Conservation (phyloP, 2,888 invertebrate genomes). For the Axea sp. region DNA sequence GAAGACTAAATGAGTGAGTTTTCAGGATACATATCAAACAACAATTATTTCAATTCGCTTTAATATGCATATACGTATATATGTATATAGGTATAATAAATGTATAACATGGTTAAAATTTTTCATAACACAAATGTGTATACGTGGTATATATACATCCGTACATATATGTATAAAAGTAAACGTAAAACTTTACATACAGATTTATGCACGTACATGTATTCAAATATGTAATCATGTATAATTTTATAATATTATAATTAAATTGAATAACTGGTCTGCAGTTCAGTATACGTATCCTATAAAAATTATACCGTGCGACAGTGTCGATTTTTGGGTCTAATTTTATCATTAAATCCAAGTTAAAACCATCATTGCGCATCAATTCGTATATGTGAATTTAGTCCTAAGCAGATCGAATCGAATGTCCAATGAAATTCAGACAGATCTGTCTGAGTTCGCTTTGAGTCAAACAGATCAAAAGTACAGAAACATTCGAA, state of each 20-base stretch:
- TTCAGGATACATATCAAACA: constrained; percentile 58
- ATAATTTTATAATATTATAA: constrained; percentile 36
- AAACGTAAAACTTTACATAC: constrained; percentile 26
- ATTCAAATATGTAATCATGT: constrained; percentile 32
- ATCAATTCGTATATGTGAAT: no score
- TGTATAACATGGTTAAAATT: constrained; percentile 60
- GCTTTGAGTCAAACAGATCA: no score
- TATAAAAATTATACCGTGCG: no score
- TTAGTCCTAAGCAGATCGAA: no score
- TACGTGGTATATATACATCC: constrained; percentile 24
- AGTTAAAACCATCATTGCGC: no score
- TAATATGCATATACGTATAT: constrained; percentile 51
- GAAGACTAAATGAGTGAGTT: constrained; percentile 39
- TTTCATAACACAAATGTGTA: constrained; percentile 43
- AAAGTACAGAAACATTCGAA: no score
- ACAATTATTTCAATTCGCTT: constrained; percentile 44
- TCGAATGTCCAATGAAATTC: no score
- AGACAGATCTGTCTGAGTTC: no score
- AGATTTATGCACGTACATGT: constrained; percentile 48
- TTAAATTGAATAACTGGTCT: constrained; percentile 48
- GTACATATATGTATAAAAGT: constrained; percentile 43
- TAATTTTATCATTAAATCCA: no score
- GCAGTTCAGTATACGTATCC: no score
- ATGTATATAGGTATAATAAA: constrained; percentile 57
- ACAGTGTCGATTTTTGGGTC: no score